Conservation (phyloP, 2,113 vertebrate genomes). For the Nannospalax galili region DNA sequence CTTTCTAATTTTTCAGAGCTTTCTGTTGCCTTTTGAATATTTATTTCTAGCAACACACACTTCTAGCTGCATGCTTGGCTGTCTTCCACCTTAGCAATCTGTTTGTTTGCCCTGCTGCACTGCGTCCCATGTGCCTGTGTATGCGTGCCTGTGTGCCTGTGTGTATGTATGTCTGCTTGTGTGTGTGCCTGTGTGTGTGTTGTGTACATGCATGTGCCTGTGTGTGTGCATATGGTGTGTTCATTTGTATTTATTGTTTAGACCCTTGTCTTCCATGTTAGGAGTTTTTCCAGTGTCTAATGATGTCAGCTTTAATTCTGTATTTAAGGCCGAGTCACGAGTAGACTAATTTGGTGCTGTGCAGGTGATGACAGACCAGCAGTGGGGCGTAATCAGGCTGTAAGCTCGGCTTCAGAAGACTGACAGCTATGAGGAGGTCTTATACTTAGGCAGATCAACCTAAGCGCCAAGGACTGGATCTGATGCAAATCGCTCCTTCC, state of each 20-base stretch:
- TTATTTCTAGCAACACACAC: background rate
- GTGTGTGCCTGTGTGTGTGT: background rate
- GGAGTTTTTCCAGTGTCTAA: background rate
- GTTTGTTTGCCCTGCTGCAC: no score
- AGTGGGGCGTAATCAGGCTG: background rate
- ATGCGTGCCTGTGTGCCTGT: background rate
- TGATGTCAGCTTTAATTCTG: background rate
- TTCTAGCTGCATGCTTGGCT: conserved; percentile 1
- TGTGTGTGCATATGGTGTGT: background rate
- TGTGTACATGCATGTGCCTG: background rate
- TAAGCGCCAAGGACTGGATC: no score
- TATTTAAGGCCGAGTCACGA: background rate
- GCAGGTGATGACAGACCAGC: background rate
- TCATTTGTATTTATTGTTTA: background rate
- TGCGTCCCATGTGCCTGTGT: no score
- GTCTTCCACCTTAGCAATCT: no score
- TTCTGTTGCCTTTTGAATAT: background rate
- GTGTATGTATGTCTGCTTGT: background rate
- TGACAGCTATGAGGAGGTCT: background rate
- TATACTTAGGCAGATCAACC: background rate
- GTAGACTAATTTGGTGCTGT: background rate
- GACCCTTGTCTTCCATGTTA: background rate
- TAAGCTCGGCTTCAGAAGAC: background rate
- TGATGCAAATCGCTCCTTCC: background rate
- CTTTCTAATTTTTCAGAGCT: background rate